These are phyloP conservation scores for Pterocles gutturalis DNA, from an alignment of 2,113 vertebrate genomes.

Conservation along the genomic window DNA sequence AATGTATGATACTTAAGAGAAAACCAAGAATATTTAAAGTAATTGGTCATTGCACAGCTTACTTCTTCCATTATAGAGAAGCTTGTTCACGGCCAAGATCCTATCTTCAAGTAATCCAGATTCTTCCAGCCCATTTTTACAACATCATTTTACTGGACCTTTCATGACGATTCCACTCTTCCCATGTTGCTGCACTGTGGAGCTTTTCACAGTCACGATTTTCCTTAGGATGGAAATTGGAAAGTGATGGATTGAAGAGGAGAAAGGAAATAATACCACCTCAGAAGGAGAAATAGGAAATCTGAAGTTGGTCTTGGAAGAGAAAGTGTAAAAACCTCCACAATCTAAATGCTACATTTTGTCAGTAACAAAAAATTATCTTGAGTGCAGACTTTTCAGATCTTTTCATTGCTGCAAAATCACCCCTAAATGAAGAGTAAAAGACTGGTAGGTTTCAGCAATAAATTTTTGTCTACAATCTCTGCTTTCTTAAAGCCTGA, in stretches of 20 bases:
- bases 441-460: background rate
- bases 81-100: background rate
- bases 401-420: background rate
- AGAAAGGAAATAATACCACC: background rate
- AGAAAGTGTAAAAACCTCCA: background rate
- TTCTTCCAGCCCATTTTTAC: background rate
- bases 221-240: background rate
- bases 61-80: background rate
- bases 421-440: background rate
- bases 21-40: background rate
- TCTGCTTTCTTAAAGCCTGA: background rate
- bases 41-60: background rate
- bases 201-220: background rate
- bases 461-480: background rate
- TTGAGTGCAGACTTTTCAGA: background rate
- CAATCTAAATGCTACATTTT: background rate
- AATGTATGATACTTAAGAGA: background rate
- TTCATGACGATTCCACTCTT: background rate
- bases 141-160: background rate
- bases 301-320: conserved; percentile 6
- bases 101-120: background rate
- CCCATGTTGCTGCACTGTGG: background rate
- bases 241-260: background rate
- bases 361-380: background rate
- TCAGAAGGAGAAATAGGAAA: background rate